phyloP scores from a whole-genome alignment of 1,140 invertebrate genomes.

The Tetramorium parvispinum region DNA sequence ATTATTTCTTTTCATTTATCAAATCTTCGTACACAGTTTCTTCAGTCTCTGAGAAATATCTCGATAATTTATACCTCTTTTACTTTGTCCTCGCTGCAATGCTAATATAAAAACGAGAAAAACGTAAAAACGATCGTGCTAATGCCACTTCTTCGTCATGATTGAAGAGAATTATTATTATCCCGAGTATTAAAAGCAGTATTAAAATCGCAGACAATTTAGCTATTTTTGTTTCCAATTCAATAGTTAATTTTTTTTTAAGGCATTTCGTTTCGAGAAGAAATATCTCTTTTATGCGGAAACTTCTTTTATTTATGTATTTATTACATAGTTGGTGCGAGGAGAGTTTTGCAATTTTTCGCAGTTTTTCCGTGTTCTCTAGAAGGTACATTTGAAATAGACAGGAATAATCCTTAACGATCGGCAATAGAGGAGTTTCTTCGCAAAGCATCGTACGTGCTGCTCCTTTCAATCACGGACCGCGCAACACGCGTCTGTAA shows the following conservation, averaged over 20 bases:
- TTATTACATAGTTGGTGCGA: not conserved
- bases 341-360: not conserved
- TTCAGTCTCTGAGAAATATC: not conserved
- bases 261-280: not conserved
- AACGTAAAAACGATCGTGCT: not conserved
- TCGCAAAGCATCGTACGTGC: not conserved
- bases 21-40: not conserved
- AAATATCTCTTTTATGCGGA: not conserved
- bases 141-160: not conserved
- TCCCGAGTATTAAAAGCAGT: too few species aligned
- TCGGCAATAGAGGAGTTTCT: not conserved
- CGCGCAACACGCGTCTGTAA: not conserved
- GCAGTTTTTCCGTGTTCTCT: not conserved
- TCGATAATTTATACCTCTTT: not conserved
- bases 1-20: not conserved
- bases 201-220: not conserved
- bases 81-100: not conserved
- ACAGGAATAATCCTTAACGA: slow-evolving; percentile 7
- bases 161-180: not conserved
- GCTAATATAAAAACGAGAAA: not conserved
- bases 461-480: slow-evolving; percentile 11
- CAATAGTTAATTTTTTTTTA: not conserved
- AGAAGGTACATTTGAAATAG: not conserved
- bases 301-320: not conserved
- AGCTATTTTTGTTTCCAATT: not conserved